phyloP scores from a whole-genome alignment of 2,888 invertebrate species.

The Temnothorax rugatulus region DNA sequence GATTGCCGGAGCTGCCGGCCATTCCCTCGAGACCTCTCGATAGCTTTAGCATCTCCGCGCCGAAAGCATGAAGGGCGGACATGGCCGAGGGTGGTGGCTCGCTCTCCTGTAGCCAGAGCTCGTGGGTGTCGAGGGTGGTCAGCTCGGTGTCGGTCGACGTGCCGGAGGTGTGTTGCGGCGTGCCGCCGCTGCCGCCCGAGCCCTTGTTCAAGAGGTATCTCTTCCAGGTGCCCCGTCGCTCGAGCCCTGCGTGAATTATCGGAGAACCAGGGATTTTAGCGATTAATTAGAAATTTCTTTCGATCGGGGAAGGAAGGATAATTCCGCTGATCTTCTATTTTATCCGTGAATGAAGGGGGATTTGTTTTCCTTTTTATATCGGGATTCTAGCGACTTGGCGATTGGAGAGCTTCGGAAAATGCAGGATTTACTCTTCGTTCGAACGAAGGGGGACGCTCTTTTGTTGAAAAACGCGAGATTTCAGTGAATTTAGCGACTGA shows the following conservation, averaged over 20 bases:
- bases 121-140: constrained; percentile 94
- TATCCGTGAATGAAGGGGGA: not conserved
- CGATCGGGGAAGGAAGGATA: not conserved
- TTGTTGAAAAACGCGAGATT: constrained; percentile 1
- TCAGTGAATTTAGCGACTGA: not conserved
- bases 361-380: not conserved
- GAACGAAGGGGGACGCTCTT: not conserved
- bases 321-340: not conserved
- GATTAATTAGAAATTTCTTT: constrained; percentile 22
- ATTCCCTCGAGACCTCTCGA: constrained; percentile 93
- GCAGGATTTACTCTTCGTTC: not conserved
- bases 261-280: not conserved
- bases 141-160: constrained; percentile 95
- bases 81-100: constrained; percentile 94
- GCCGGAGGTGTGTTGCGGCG: constrained; percentile 91
- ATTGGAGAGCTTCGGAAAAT: constrained; percentile 6
- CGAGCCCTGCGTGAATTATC: constrained; percentile 84
- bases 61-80: constrained; percentile 95
- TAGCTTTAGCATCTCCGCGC: constrained; percentile 94
- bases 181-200: constrained; percentile 82
- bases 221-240: constrained; percentile 93
- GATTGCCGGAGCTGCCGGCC: constrained; percentile 80
- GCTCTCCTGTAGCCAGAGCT: constrained; percentile 92
- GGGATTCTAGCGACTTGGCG: constrained; percentile 1
- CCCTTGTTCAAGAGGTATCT: constrained; percentile 88